Evolutionary conservation across 2,888 invertebrate species (phyloP), one percentile per base, ranked within the genome.

Genomic region (Ectobius pallidus): DNA sequence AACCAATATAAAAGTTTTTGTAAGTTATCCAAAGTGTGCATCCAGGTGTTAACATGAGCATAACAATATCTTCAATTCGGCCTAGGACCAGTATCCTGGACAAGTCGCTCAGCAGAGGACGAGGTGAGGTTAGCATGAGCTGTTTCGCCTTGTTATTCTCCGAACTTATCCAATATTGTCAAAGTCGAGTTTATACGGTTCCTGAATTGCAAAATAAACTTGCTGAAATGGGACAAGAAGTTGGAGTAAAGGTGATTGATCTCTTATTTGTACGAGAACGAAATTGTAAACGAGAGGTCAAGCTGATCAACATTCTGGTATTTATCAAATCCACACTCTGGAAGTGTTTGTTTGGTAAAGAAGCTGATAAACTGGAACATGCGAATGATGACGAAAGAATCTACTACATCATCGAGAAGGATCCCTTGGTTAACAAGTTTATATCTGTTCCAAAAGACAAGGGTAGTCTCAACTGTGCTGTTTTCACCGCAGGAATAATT

Each of bases 381-480:
- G 97, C 98, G 2, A 99, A 98, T 84, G 99, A 99, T 84, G 98
- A 99, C 85, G 97, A 98, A 81, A 90, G 93, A 76, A 98, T 96
- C 0, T 99, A 99, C 84, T 99, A 99, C 80, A 93, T 99, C 52
- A 99, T 99, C 82, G 99, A 99, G 83, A 97, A 97, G 80, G 99
- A 99, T 81, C 96, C 99, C 11, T 81, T 99, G 77, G 98, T 97
- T 0, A 99, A 99, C 84, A 93, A 93, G 80, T 99, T 92, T 82
- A 97, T 99, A 76, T 99, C 99, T 73, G 94, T 99, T 1, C 99
- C 99, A 0, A 96, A 97, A 81, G 99, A 99, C 82, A 99, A 99
- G 83, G 95, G 96, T 0, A 96, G 94, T 73, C 85, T 99, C 4
- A 99, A 99, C 83, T 99, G 99, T 86, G 98, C 99, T 18, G 94